These are phyloP conservation scores for Hoplodrina blanda DNA, from an alignment of 2,888 invertebrate species.

Conservation along the genomic window DNA sequence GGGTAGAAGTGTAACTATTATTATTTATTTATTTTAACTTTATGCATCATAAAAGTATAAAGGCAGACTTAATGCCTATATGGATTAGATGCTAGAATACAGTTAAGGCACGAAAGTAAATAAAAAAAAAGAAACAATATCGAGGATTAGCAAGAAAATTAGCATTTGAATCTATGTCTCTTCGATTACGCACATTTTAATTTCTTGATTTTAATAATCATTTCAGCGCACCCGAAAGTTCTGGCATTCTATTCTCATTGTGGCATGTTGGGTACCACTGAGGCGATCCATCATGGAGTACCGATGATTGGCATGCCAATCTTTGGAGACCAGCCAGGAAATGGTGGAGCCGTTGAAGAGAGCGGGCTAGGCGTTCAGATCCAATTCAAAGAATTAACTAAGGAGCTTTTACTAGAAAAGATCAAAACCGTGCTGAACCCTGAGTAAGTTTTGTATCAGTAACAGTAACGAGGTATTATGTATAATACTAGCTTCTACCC, in stretches of 20 bases:
- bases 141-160: no score
- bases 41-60: no score
- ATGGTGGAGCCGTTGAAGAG: constrained; percentile 88
- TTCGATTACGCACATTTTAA: no score
- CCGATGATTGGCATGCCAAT: constrained; percentile 91
- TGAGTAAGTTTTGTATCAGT: constrained; percentile 77
- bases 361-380: constrained; percentile 87
- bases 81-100: no score
- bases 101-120: no score
- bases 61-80: background rate
- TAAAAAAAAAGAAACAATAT: no score
- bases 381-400: constrained; percentile 84
- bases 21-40: no score
- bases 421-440: constrained; percentile 87
- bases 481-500: no score
- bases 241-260: constrained; percentile 91
- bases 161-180: no score
- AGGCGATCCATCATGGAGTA: constrained; percentile 90
- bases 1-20: no score
- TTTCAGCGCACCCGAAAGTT: constrained; percentile 73
- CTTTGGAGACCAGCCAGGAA: constrained; percentile 90
- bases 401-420: constrained; percentile 84
- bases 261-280: constrained; percentile 90
- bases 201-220: background rate
- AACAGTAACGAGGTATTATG: no score